phyloP scores from a whole-genome alignment of 2,888 invertebrate species.

The Drosophila nigricruria region DNA sequence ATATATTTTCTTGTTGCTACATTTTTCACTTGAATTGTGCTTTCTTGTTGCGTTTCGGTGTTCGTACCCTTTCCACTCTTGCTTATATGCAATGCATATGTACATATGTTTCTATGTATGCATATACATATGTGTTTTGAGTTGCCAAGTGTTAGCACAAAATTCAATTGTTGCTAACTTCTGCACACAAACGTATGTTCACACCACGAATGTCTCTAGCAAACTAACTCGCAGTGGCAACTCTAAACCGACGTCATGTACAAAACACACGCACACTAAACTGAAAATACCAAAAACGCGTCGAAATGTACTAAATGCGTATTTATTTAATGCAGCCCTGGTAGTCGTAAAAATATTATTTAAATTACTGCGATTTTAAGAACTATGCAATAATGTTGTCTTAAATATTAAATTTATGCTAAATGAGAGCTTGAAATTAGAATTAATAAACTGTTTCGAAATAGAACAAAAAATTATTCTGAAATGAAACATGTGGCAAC shows the following conservation, averaged over 20 bases:
- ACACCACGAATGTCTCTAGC: slow-evolving; percentile 62
- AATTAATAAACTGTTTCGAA: background rate
- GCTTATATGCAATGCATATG: slow-evolving; percentile 46
- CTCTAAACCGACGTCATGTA: slow-evolving; percentile 37
- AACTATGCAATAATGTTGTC: too few species aligned
- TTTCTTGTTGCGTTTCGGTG: slow-evolving; percentile 12
- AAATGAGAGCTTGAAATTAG: background rate
- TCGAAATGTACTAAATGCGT: slow-evolving; percentile 17
- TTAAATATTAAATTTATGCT: background rate
- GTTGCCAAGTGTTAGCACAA: slow-evolving; percentile 62
- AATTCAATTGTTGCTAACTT: slow-evolving; percentile 51
- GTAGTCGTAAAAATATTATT: fast-evolving
- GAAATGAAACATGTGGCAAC: background rate
- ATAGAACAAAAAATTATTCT: fast-evolving
- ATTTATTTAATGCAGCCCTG: slow-evolving; percentile 7
- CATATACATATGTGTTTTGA: slow-evolving; percentile 48
- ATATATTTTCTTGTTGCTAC: slow-evolving; percentile 35
- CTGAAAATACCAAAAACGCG: slow-evolving; percentile 57
- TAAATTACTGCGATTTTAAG: too few species aligned
- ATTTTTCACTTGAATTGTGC: slow-evolving; percentile 46
- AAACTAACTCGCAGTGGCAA: slow-evolving; percentile 51
- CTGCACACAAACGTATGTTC: slow-evolving; percentile 46
- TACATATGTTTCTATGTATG: slow-evolving; percentile 47
- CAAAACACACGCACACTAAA: background rate
- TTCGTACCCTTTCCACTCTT: slow-evolving; percentile 11